Percentiles rank a stretch among this genome's conserved stretches.
phyloP scores from a whole-genome alignment of 2,888 invertebrate genomes.

The Chorisops tibialis region DNA sequence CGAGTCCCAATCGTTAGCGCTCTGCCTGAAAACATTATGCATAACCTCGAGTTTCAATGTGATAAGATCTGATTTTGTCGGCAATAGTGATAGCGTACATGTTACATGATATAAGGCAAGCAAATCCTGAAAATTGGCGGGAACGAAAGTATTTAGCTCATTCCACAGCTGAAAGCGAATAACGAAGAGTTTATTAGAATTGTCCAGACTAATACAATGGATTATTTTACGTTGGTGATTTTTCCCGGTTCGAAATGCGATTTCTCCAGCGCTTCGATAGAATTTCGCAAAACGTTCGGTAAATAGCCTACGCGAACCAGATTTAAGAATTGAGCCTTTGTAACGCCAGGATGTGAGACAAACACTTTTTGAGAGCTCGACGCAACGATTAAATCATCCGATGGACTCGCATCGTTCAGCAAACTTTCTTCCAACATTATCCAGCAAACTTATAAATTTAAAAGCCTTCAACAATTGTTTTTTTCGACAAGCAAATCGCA shows the following conservation, averaged over 20 bases:
- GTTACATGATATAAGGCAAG: neutral
- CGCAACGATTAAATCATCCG: neutral
- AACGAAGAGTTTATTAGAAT: neutral
- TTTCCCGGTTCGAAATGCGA: neutral
- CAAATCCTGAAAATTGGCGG: conserved; percentile 3
- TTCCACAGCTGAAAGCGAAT: conserved; percentile 8
- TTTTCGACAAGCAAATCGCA: no score
- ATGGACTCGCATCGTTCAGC: neutral
- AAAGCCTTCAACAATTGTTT: no score
- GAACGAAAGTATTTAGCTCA: neutral
- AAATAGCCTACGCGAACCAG: neutral
- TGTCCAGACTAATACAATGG: neutral
- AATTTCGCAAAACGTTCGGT: neutral
- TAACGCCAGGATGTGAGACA: conserved; percentile 12
- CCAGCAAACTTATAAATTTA: no score
- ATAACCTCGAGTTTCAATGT: conserved; percentile 6
- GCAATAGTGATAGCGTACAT: conserved; percentile 1
- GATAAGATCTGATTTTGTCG: neutral
- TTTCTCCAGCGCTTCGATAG: neutral
- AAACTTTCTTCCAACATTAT: neutral
- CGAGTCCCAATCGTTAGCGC: conserved; percentile 1
- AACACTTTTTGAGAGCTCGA: neutral
- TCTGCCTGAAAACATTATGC: conserved; percentile 7
- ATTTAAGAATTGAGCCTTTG: neutral
- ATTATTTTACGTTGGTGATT: neutral